Conservation (phyloP, 2,797 vertebrate genomes). For the Gobionotothen gibberifrons region DNA sequence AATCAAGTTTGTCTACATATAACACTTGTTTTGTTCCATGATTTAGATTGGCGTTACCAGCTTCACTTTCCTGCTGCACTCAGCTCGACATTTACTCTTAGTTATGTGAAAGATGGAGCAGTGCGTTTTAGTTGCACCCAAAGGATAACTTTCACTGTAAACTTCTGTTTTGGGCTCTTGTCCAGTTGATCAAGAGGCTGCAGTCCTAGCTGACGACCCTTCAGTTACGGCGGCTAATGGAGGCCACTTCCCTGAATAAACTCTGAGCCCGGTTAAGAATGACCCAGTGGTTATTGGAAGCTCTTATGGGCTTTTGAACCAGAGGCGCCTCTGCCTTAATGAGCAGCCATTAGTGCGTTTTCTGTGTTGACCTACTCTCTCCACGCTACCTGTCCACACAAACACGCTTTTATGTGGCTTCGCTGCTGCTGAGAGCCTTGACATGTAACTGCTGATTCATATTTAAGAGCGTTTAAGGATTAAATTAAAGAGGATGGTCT, state of each 20-base stretch:
- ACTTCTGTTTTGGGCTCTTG: conserved; percentile 3
- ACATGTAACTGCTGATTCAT: conserved; percentile 73
- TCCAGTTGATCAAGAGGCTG: conserved; percentile 27
- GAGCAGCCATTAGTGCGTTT: conserved; percentile 45
- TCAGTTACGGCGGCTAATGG: conserved; percentile 41
- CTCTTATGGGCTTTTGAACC: conserved; percentile 54
- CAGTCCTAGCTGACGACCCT: background rate
- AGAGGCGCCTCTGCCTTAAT: conserved; percentile 43
- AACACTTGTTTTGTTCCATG: background rate
- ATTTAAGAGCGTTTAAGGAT: conserved; percentile 79
- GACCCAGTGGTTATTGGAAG: conserved; percentile 49
- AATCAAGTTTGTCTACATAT: background rate
- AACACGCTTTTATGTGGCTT: conserved; percentile 16
- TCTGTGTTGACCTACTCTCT: conserved; percentile 20
- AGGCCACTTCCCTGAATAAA: conserved; percentile 37
- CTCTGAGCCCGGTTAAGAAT: conserved; percentile 36
- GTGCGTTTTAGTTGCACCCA: background rate
- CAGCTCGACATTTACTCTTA: background rate
- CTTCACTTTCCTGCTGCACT: background rate
- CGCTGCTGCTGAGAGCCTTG: conserved; percentile 31
- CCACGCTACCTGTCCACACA: conserved; percentile 34
- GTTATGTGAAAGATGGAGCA: background rate
- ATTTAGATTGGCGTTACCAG: background rate
- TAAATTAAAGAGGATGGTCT: conserved; percentile 66
- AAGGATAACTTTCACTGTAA: background rate